Evolutionary conservation across 2,888 invertebrate species (phyloP), one percentile per base, ranked within the genome.

Genomic region (Tromatobia lineatoria): DNA sequence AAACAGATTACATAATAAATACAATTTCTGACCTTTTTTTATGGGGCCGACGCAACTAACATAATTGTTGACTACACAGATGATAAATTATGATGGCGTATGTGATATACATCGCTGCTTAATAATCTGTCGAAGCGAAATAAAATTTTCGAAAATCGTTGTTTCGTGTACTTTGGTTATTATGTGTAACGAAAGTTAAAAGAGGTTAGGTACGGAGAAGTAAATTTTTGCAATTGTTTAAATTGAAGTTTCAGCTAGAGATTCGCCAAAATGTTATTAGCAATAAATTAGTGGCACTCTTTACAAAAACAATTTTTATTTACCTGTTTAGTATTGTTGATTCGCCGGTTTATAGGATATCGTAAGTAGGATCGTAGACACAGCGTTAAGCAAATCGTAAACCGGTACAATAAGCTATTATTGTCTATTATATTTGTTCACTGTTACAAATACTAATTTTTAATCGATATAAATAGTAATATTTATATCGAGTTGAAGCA

Each of bases 1-100:
- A n/a, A 13, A 20, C 57, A 42, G 10, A 70, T 82, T 82, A 79
- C 47, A 57, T 82, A 82, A 82, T 74, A 67, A 77, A 78, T 25
- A 54, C 8, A 74, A 66, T 73, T 73, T 52, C 8, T 1, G 23
- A 18, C 25, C 15, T 25, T 29, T 73, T 13, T 25, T 52, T 69
- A 69, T 34, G 29, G 18, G 20, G 52, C 18, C 10, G 54, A 47
- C 50, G 25, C n/a, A 10, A 34, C 7, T n/a, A 42, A 50, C 3
- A 18, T 11, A 3, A 78, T 50, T n/a, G 20, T 50, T 23, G 13
- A 13, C 47, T 13, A 11, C 50, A 61, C 8, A 13, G 15, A 13
- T 29, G n/a, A 20, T 47, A 13, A 69, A 15, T 34, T 25, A 18
- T n/a, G 4, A 6, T 23, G 11, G 23, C 6, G 8, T 4, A n/a